A percentile compares a stretch with the other conserved stretches of the same genome.
Evolutionary conservation across 2,797 vertebrate species (phyloP).

Genomic region (Lutjanus campechanus): DNA sequence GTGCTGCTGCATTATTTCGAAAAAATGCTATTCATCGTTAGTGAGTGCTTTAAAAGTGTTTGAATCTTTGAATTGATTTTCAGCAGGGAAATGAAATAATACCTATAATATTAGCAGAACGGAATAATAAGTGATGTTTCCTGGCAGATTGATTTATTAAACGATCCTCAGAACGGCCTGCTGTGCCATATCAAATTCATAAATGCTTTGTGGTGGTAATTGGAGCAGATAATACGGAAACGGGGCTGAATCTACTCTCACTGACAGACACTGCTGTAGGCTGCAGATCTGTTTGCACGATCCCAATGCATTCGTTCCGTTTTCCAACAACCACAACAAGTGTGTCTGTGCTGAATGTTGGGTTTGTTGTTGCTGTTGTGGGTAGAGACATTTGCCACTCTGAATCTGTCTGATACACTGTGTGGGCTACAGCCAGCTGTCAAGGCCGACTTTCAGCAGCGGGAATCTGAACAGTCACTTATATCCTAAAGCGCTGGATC

Average conservation of each 20-base stretch:
- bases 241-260: slow-evolving; percentile 18
- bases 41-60: background rate
- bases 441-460: slow-evolving; percentile 9
- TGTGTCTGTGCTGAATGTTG: background rate
- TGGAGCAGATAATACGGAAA: slow-evolving; percentile 14
- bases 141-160: background rate
- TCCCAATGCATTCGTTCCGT: slow-evolving; percentile 1
- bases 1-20: background rate
- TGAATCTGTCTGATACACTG: slow-evolving; percentile 19
- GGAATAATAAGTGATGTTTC: background rate
- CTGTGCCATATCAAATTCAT: background rate
- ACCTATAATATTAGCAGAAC: background rate
- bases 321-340: slow-evolving; percentile 1
- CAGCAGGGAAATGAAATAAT: background rate
- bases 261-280: slow-evolving; percentile 7
- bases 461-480: slow-evolving; percentile 13
- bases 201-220: background rate
- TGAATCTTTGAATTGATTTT: background rate
- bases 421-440: slow-evolving; percentile 41
- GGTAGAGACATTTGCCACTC: slow-evolving; percentile 37
- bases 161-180: background rate
- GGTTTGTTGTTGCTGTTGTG: slow-evolving; percentile 22
- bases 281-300: slow-evolving; percentile 12
- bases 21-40: background rate
- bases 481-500: background rate